phyloP scores from a whole-genome alignment of 2,113 vertebrate species.

The Ceuthmochares aereus region DNA sequence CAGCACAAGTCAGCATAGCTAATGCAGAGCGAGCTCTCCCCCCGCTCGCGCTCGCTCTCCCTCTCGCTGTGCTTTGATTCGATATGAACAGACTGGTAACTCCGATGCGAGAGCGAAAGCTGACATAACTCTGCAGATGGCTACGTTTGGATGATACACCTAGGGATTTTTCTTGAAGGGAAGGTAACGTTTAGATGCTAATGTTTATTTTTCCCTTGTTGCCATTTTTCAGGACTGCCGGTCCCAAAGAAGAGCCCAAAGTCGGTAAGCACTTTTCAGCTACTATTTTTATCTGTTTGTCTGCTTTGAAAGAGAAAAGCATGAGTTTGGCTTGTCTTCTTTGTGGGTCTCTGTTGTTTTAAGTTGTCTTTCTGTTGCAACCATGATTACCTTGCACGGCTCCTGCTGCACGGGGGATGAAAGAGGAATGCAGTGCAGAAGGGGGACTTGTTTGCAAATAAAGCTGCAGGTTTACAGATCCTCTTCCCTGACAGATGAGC shows the following conservation, averaged over 20 bases:
- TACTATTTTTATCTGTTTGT: constrained; percentile 67
- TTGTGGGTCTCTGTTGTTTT: constrained; percentile 47
- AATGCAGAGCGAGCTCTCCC: constrained; percentile 78
- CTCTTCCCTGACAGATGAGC: constrained; percentile 31
- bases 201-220: constrained; percentile 83
- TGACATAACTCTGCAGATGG: constrained; percentile 84
- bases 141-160: constrained; percentile 79
- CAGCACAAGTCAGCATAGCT: constrained; percentile 87
- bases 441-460: constrained; percentile 23
- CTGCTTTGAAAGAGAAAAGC: neutral
- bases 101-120: constrained; percentile 75
- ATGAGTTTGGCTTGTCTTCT: constrained; percentile 26
- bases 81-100: constrained; percentile 83
- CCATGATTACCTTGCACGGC: constrained; percentile 61
- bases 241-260: constrained; percentile 99
- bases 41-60: constrained; percentile 29
- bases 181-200: constrained; percentile 78
- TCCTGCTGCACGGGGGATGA: constrained; percentile 60
- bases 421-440: constrained; percentile 21
- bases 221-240: constrained; percentile 91
- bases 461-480: constrained; percentile 29
- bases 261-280: constrained; percentile 89
- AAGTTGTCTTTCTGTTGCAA: constrained; percentile 63
- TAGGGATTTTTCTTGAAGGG: constrained; percentile 72
- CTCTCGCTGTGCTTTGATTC: constrained; percentile 74